Conservation (phyloP, 2,113 vertebrate genomes). For the Sorex fumeus region DNA sequence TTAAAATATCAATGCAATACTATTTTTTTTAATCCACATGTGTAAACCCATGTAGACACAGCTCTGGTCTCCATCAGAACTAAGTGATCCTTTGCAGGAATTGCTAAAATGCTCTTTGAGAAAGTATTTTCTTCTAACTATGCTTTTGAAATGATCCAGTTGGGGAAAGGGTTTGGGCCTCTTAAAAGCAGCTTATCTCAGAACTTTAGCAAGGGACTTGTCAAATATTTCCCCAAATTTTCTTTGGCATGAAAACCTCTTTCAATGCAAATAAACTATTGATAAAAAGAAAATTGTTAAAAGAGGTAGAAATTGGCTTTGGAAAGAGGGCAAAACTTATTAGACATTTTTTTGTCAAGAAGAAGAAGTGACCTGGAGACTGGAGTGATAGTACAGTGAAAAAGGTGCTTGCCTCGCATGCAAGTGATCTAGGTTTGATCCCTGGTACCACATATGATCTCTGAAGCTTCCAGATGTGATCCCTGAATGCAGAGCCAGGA, state of each 20-base stretch:
- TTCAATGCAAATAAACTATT: slow-evolving; percentile 81
- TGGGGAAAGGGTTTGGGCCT: slow-evolving; percentile 12
- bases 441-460: too few relatives aligned
- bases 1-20: neutral
- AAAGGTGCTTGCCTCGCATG: too few relatives aligned
- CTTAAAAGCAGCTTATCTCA: slow-evolving; percentile 66
- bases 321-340: slow-evolving; percentile 34
- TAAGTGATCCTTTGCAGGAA: slow-evolving; percentile 18
- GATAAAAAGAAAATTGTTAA: slow-evolving; percentile 71
- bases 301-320: slow-evolving; percentile 47
- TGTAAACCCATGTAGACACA: neutral
- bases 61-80: neutral
- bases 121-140: slow-evolving; percentile 56
- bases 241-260: slow-evolving; percentile 73
- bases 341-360: slow-evolving; percentile 72
- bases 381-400: rapidly evolving
- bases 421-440: too few relatives aligned
- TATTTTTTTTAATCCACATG: neutral
- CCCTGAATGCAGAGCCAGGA: too few relatives aligned
- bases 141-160: slow-evolving; percentile 64
- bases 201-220: slow-evolving; percentile 75
- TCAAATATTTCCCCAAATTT: slow-evolving; percentile 79
- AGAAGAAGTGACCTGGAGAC: neutral
- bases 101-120: slow-evolving; percentile 45
- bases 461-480: too few relatives aligned